Evolutionary conservation across 2,113 vertebrate genomes (phyloP), one percentile per base, ranked within the genome.

Genomic region (Istiophorus platypterus): DNA sequence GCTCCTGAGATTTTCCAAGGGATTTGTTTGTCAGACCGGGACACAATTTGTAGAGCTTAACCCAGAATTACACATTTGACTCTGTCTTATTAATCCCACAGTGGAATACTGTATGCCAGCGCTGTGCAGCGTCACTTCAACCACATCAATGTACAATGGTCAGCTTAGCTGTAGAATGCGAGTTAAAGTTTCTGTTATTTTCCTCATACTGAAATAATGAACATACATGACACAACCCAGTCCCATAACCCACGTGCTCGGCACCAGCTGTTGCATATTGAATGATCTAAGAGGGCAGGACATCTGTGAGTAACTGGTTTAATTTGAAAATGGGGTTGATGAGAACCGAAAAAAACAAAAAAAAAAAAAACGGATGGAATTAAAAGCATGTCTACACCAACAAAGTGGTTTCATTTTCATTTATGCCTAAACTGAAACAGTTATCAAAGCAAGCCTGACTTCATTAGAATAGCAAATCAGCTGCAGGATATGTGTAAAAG

Each of bases 1-100:
- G 29, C 77, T 74, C 52, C 27, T 78, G 49, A 85, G 76, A 86
- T 86, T 78, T 87, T 87, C 80, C 9, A 24, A 72, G 64, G 87
- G 85, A 94, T 90, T 84, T 89, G 72, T 79, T 92, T 77, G 73
- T 75, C 87, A 88, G 87, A 85, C 85, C 6, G 62, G 88, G 85
- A 90, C 80, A 85, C 84, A 88, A 86, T 93, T 93, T 91, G 83
- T 66, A 74, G 51, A 88, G 86, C 81, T 93, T 92, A 94, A 89
- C 90, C 87, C 89, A 82, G 88, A 89, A 89, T 85, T 90, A 85
- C 86, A 84, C 81, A 84, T 91, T 90, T 83, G 79, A 81, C 69
- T 83, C 24, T 76, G 80, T 89, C 92, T 79, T 85, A 89, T 87
- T 90, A 91, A 92, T 94, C 92, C 89, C 79, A 89, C 80, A 76